Evolutionary conservation across 2,113 vertebrate species (phyloP).

Genomic region (Butorides virescens): DNA sequence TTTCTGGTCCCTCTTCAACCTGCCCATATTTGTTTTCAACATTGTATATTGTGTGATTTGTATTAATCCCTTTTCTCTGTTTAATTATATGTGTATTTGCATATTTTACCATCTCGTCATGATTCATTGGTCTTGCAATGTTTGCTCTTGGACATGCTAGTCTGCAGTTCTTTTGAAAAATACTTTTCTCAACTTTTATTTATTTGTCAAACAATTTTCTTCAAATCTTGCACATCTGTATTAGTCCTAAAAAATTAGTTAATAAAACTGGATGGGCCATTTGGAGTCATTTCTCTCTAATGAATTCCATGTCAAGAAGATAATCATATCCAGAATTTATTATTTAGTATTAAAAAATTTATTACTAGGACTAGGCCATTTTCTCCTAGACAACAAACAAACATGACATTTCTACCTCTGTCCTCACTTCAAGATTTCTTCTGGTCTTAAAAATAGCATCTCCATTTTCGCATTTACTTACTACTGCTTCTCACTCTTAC

Average conservation of each 20-base stretch:
- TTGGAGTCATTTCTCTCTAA: neutral
- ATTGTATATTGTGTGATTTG: neutral
- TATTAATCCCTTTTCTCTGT: neutral
- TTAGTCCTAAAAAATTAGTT: neutral
- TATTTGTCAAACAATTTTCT: neutral
- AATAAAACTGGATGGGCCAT: constrained; percentile 1
- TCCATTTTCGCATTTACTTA: neutral
- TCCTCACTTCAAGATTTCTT: neutral
- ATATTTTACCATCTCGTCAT: neutral
- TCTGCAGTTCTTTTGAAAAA: neutral
- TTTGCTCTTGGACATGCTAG: neutral
- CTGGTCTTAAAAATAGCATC: neutral
- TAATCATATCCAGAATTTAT: neutral
- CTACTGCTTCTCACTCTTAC: neutral
- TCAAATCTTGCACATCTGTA: neutral
- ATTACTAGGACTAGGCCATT: neutral
- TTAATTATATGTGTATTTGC: neutral
- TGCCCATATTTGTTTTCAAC: neutral
- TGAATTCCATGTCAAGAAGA: neutral
- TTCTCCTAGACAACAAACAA: neutral
- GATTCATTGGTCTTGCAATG: neutral
- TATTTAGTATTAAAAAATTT: neutral
- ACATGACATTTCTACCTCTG: neutral
- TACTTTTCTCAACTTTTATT: neutral
- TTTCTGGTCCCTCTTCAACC: neutral